Conservation (phyloP, 2,113 vertebrate genomes). For the Beaufortia kweichowensis region DNA sequence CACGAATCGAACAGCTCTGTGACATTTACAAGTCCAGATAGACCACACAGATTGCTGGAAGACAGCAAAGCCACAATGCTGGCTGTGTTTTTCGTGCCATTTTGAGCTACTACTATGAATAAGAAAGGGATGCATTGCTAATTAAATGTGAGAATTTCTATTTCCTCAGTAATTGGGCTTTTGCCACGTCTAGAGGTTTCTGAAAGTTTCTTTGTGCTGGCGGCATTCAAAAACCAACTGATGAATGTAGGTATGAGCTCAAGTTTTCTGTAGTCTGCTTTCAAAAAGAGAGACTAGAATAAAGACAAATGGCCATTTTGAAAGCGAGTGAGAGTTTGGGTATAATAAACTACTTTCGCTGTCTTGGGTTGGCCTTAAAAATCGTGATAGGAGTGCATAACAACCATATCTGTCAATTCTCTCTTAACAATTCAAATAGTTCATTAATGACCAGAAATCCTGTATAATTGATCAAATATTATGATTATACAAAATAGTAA, state of each 20-base stretch:
- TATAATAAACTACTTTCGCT: conserved; percentile 49
- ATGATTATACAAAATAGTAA: too few species aligned
- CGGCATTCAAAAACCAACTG: conserved; percentile 6
- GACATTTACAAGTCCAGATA: conserved; percentile 58
- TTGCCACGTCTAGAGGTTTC: not conserved
- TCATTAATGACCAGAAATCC: not conserved
- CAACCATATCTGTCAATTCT: not conserved
- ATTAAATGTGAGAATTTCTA: conserved; percentile 4
- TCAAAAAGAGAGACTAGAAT: conserved; percentile 24
- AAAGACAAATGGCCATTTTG: conserved; percentile 33
- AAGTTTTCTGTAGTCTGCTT: conserved; percentile 35
- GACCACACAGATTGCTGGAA: conserved; percentile 48
- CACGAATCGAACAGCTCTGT: conserved; percentile 53
- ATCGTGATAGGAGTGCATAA: conserved; percentile 36
- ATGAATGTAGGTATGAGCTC: conserved; percentile 24
- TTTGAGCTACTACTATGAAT: not conserved
- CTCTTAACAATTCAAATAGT: not conserved
- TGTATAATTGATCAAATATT: not conserved
- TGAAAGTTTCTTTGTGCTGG: conserved; percentile 3
- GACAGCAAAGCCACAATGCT: conserved; percentile 14
- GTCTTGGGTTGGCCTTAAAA: conserved; percentile 23
- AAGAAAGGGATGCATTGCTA: not conserved
- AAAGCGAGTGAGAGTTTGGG: conserved; percentile 9
- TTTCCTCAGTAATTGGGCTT: not conserved
- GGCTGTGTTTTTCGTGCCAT: conserved; percentile 20